Evolutionary conservation across 2,888 invertebrate genomes (phyloP).

Genomic region (Mythimna loreyi): DNA sequence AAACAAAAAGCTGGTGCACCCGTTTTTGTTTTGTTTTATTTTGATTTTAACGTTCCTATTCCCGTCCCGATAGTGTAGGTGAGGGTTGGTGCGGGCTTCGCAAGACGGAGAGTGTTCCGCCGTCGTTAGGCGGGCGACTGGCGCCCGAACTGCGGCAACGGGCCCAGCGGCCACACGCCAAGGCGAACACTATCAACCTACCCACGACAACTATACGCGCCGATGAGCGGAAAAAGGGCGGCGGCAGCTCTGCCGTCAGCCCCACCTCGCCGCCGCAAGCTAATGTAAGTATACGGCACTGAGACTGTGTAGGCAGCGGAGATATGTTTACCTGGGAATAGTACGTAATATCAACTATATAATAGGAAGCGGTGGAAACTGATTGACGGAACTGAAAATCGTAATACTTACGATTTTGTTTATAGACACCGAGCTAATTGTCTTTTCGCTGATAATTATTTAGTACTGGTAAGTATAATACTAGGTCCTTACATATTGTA

Average conservation of each 20-base stretch:
- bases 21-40: slow-evolving; percentile 75
- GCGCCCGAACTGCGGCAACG: slow-evolving; percentile 81
- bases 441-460: neutral
- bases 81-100: slow-evolving; percentile 85
- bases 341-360: neutral
- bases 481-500: too few relatives aligned
- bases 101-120: slow-evolving; percentile 86
- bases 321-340: slow-evolving; percentile 35
- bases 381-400: neutral
- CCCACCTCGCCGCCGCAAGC: slow-evolving; percentile 85
- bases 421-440: neutral
- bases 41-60: slow-evolving; percentile 75
- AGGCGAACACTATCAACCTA: slow-evolving; percentile 92
- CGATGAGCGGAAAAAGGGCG: slow-evolving; percentile 79
- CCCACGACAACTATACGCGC: slow-evolving; percentile 84
- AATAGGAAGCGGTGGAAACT: neutral
- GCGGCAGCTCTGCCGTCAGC: slow-evolving; percentile 73
- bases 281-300: slow-evolving; percentile 78
- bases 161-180: slow-evolving; percentile 84
- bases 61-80: slow-evolving; percentile 82
- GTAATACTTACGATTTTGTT: neutral
- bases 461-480: neutral
- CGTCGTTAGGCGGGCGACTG: slow-evolving; percentile 79
- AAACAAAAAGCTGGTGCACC: slow-evolving; percentile 75
- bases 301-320: slow-evolving; percentile 7